Conservation (phyloP, 1,140 invertebrate species). For the Bombus fervidus region DNA sequence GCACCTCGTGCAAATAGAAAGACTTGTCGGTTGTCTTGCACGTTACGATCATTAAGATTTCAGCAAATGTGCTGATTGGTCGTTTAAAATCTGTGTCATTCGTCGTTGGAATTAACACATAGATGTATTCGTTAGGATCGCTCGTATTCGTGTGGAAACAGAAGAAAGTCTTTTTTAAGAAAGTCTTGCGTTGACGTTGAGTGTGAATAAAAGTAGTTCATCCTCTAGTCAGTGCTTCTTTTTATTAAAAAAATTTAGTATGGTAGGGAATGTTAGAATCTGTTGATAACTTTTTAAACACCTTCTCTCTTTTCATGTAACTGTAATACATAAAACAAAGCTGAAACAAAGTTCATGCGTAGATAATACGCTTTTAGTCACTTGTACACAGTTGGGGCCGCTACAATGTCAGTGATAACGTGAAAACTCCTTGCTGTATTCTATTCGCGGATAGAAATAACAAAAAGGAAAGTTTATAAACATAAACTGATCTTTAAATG, state of each 20-base stretch:
- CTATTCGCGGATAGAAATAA: background rate
- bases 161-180: background rate
- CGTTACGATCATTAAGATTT: background rate
- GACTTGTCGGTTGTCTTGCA: background rate
- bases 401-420: background rate
- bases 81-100: conserved; percentile 12
- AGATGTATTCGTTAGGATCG: no score
- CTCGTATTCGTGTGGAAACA: background rate
- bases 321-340: background rate
- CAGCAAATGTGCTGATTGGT: no score
- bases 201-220: background rate
- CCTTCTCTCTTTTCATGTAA: background rate
- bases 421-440: background rate
- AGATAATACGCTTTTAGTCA: background rate
- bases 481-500: no score
- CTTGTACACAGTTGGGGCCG: background rate
- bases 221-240: background rate
- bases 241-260: background rate
- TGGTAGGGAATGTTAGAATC: background rate
- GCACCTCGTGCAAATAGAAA: conserved; percentile 1
- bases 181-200: background rate
- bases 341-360: background rate
- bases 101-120: background rate
- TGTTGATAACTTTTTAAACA: background rate
- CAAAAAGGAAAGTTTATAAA: no score